Conservation (phyloP, 2,888 invertebrate genomes). For the Scaptomyza parva region DNA sequence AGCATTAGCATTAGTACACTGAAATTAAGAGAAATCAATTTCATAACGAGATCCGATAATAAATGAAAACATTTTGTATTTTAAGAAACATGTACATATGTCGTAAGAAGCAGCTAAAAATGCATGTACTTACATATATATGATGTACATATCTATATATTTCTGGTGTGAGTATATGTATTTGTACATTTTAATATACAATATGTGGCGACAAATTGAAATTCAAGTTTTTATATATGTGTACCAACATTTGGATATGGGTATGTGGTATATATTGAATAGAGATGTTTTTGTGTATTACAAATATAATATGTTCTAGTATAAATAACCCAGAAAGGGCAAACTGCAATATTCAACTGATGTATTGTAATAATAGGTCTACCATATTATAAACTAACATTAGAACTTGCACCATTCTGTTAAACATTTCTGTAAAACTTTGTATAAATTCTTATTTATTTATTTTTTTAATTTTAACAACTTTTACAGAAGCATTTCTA, state of each 20-base stretch:
- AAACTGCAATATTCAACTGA: constrained; percentile 36
- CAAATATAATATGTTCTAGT: constrained; percentile 11
- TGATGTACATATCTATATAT: constrained; percentile 4
- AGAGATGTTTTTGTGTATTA: too few species aligned
- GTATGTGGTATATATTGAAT: constrained; percentile 21
- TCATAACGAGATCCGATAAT: constrained; percentile 11
- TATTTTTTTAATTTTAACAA: constrained; percentile 11
- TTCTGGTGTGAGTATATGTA: constrained; percentile 8
- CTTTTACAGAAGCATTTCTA: constrained; percentile 41
- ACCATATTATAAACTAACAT: constrained; percentile 21
- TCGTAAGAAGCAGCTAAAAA: constrained; percentile 1
- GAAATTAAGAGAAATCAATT: background rate
- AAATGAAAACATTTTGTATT: background rate
- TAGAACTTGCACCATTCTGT: constrained; percentile 38
- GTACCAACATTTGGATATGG: constrained; percentile 20
- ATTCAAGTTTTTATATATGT: constrained; percentile 8
- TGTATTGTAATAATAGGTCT: constrained; percentile 27
- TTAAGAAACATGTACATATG: constrained; percentile 10
- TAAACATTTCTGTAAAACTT: background rate
- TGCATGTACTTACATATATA: background rate
- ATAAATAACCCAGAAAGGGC: constrained; percentile 12
- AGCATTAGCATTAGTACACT: background rate
- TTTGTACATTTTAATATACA: constrained; percentile 15
- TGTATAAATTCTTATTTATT: constrained; percentile 1
- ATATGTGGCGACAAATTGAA: constrained; percentile 4